Percentiles rank a stretch among this genome's conserved stretches.
These are phyloP conservation scores for Hydrophis major DNA, from an alignment of 2,797 vertebrate species.

Conservation along the genomic window DNA sequence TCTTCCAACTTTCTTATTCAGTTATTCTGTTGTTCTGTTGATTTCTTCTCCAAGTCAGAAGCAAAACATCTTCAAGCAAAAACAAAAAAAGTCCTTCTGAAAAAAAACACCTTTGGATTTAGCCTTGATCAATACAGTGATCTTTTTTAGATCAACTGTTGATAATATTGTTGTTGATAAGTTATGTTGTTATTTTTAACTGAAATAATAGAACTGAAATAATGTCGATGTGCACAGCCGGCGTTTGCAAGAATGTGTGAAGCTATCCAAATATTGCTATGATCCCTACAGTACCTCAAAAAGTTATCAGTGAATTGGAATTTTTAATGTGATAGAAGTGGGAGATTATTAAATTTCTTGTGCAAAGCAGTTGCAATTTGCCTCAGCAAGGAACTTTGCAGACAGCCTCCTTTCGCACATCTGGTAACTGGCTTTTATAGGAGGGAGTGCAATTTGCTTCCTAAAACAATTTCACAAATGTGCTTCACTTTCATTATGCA, in stretches of 20 bases:
- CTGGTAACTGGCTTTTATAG: neutral
- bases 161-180: neutral
- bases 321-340: neutral
- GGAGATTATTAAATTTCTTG: neutral
- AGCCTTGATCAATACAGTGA: neutral
- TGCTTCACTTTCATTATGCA: neutral
- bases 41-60: neutral
- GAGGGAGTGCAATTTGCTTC: neutral
- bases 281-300: neutral
- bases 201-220: neutral
- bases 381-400: neutral
- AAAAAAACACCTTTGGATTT: neutral
- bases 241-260: neutral
- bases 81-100: neutral
- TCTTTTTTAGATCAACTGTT: neutral
- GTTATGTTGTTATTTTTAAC: neutral
- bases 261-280: neutral
- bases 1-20: too few relatives aligned
- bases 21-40: too few relatives aligned
- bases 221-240: neutral
- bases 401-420: neutral
- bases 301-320: neutral
- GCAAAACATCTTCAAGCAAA: neutral
- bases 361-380: neutral
- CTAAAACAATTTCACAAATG: neutral